These are phyloP conservation scores for Anolis sagrei DNA, from an alignment of 2,113 vertebrate species.

Conservation along the genomic window DNA sequence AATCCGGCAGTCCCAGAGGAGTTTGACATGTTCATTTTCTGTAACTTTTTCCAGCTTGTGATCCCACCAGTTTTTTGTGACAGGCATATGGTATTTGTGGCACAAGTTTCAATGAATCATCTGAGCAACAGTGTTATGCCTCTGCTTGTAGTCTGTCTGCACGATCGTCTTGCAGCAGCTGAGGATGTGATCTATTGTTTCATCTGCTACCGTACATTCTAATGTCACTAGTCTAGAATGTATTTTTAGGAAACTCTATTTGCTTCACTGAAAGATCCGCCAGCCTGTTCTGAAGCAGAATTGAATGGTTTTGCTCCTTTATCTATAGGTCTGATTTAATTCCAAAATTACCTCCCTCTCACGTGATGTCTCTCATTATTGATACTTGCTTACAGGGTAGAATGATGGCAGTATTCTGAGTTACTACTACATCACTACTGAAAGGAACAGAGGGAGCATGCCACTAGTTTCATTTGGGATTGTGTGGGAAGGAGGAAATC, in stretches of 20 bases:
- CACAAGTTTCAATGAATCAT: too few species aligned
- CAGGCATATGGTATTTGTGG: too few species aligned
- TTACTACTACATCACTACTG: background rate
- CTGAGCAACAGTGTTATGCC: too few species aligned
- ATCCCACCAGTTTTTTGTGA: too few species aligned
- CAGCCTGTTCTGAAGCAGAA: background rate
- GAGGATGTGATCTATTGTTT: too few species aligned
- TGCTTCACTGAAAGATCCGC: background rate
- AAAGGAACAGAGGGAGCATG: slow-evolving; percentile 37
- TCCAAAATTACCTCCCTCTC: background rate
- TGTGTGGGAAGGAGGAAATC: slow-evolving; percentile 46
- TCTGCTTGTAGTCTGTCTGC: too few species aligned
- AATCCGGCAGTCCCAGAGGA: too few species aligned
- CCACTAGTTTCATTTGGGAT: slow-evolving; percentile 28
- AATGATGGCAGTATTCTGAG: background rate
- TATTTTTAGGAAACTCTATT: too few species aligned
- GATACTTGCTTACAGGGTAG: background rate
- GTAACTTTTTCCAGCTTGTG: too few species aligned
- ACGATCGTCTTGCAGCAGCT: too few species aligned
- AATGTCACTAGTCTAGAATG: background rate
- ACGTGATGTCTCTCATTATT: background rate
- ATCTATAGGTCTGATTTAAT: background rate
- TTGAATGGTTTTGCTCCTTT: background rate
- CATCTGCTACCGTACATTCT: background rate
- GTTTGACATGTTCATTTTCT: too few species aligned